Percentiles rank a stretch among this genome's conserved stretches.
Evolutionary conservation across 2,113 vertebrate species (phyloP).

Genomic region (Micronycteris hirsuta): DNA sequence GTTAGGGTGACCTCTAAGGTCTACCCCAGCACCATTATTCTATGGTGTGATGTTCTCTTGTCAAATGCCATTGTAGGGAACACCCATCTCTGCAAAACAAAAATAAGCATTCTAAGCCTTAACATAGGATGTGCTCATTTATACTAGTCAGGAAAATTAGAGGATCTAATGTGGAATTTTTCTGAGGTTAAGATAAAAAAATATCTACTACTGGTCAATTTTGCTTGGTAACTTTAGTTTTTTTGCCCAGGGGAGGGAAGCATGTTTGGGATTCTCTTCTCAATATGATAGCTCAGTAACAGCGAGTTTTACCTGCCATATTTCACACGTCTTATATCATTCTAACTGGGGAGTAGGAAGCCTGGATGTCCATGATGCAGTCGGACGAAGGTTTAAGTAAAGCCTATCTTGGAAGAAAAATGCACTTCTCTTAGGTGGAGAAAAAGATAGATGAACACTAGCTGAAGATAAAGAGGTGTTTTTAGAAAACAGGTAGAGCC

Average conservation of each 20-base stretch:
- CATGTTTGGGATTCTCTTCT: not conserved
- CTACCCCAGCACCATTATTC: not conserved
- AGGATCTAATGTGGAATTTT: not conserved
- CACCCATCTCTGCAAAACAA: not conserved
- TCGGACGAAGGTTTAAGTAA: not conserved
- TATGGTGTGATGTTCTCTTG: not conserved
- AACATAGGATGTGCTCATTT: not conserved
- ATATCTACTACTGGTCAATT: not conserved
- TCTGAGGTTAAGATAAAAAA: not conserved
- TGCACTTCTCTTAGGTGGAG: not conserved
- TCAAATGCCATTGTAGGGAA: not conserved
- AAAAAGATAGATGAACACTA: not conserved
- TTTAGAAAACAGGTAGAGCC: not conserved
- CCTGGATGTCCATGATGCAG: not conserved
- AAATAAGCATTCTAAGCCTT: not conserved
- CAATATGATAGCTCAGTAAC: not conserved
- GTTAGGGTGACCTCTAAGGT: not conserved
- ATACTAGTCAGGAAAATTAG: not conserved
- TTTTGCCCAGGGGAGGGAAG: not conserved
- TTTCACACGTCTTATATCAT: not conserved
- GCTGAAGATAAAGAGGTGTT: not conserved
- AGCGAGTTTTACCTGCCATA: not conserved
- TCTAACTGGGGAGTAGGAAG: not conserved
- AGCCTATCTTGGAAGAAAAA: not conserved
- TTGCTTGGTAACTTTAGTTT: not conserved